These are phyloP conservation scores for Hyles euphorbiae DNA, from an alignment of 1,140 invertebrate genomes.

Conservation along the genomic window DNA sequence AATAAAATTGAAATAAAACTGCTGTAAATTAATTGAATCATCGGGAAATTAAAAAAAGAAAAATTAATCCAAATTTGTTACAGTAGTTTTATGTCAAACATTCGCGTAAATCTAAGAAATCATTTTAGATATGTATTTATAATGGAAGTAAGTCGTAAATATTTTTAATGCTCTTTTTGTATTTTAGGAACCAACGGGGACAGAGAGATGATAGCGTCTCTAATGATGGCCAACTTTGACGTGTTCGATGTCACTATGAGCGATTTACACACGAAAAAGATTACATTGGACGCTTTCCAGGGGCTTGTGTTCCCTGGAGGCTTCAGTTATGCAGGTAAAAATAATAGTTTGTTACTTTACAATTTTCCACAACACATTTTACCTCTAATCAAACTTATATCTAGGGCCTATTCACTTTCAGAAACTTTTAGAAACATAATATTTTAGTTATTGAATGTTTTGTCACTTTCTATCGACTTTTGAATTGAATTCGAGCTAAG, in stretches of 20 bases:
- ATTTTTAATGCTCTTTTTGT: slow-evolving; percentile 1
- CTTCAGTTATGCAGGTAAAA: slow-evolving; percentile 94
- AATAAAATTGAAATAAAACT: neutral
- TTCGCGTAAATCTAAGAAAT: neutral
- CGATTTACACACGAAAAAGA: slow-evolving; percentile 83
- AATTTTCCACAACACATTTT: too few relatives aligned
- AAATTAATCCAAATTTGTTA: too few relatives aligned
- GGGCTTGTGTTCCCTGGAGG: slow-evolving; percentile 97
- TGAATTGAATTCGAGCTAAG: too few relatives aligned
- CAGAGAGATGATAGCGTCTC: slow-evolving; percentile 96
- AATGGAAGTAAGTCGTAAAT: neutral
- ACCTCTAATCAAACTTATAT: too few relatives aligned
- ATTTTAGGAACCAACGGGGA: slow-evolving; percentile 89
- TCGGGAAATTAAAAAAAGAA: too few relatives aligned
- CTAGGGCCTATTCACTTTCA: too few relatives aligned
- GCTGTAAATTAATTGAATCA: too few relatives aligned
- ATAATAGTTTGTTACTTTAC: too few relatives aligned
- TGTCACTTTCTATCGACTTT: too few relatives aligned
- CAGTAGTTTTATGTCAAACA: neutral
- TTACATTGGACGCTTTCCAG: slow-evolving; percentile 87
- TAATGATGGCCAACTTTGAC: slow-evolving; percentile 94
- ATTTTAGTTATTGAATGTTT: too few relatives aligned
- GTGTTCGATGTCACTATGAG: slow-evolving; percentile 95
- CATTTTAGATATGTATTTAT: too few relatives aligned
- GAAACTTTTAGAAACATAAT: too few relatives aligned